Percentiles rank a stretch among this genome's conserved stretches.
Evolutionary conservation across 2,113 vertebrate genomes (phyloP).

Genomic region (Oostethus manadensis): DNA sequence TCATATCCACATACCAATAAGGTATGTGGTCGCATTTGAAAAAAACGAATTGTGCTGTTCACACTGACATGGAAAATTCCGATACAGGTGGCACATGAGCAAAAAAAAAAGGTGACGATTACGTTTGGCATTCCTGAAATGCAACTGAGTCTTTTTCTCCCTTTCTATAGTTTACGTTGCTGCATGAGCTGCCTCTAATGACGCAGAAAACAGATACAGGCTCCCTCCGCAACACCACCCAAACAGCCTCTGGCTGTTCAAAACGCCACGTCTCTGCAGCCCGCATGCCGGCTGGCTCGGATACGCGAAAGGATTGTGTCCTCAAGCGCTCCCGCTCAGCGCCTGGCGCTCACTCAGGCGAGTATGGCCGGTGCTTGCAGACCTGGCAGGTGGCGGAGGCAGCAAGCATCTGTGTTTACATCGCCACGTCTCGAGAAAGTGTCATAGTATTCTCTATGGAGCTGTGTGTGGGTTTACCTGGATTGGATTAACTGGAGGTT

Average conservation of each 20-base stretch:
- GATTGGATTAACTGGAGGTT: constrained; percentile 16
- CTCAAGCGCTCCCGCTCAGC: neutral
- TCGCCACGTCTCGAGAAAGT: constrained; percentile 23
- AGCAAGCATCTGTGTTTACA: constrained; percentile 43
- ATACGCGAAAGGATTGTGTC: neutral
- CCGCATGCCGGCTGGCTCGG: neutral
- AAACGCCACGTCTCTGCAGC: neutral
- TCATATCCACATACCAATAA: too few species aligned
- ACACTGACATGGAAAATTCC: too few species aligned
- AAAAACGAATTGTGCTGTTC: too few species aligned
- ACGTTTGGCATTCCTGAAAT: neutral
- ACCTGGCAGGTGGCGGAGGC: constrained; percentile 7
- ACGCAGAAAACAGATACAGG: neutral
- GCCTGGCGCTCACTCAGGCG: neutral
- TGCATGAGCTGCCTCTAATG: neutral
- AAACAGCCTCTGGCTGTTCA: neutral
- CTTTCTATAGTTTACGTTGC: neutral
- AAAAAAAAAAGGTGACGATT: too few species aligned
- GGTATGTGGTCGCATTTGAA: too few species aligned
- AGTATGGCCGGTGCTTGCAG: constrained; percentile 19
- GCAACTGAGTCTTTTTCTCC: neutral
- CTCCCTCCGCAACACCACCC: neutral
- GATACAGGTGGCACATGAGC: too few species aligned
- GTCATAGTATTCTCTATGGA: constrained; percentile 27
- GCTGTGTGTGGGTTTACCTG: constrained; percentile 6